Base-by-base conservation (phyloP, 2,797 vertebrate species). In the Petrocephalus schoutedeni region DNA sequence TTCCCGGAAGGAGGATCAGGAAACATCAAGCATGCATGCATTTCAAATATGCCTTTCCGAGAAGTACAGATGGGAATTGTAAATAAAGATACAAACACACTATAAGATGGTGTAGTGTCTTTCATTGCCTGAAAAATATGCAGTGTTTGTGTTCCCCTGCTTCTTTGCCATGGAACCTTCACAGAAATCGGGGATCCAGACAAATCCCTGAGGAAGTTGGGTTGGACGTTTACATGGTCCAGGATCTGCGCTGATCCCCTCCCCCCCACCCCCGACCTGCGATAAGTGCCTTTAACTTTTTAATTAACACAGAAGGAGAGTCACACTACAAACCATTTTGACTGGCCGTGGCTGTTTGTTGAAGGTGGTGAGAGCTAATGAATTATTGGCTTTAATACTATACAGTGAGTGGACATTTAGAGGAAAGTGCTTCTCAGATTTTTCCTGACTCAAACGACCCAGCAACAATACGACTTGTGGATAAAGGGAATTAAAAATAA, bases 381-480 rank as follows among this genome's bases (percentile, higher is more conserved):
- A 58, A 36, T 91, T 45, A 91, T 90, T 90, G 90, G 89, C 59
- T 86, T 92, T 88, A 90, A 90, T 89, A 86, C 87, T 86, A 89
- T 59, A 77, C 32, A 16, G 9, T 36, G 23, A 57, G 16, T 41
- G 21, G 56, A 32, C 9, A 19, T 23, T 28, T 49, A 21, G 1
- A 21, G 45, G 19, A 82, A 74, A 45, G 16, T 6, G 19, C 36
- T 77, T 74, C 32, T 41, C 71, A 1, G 41, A 45, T 4, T 41
- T 74, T 74, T 74, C 36, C 41, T 74, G 71, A 74, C 36, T 74
- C 32, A 16, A 74, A 41, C 32, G 16, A 74, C 36, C 19, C 19
- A 49, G 36, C 32, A 49, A n/a, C 41, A 87, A 89, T 89, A 86
- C 53, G 16, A 16, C 45, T 77, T 56, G 45, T 85, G 71, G 85